A percentile compares a stretch with the other conserved stretches of the same genome.
Conservation (phyloP, 2,113 vertebrate genomes). For the Oceanites oceanicus region DNA sequence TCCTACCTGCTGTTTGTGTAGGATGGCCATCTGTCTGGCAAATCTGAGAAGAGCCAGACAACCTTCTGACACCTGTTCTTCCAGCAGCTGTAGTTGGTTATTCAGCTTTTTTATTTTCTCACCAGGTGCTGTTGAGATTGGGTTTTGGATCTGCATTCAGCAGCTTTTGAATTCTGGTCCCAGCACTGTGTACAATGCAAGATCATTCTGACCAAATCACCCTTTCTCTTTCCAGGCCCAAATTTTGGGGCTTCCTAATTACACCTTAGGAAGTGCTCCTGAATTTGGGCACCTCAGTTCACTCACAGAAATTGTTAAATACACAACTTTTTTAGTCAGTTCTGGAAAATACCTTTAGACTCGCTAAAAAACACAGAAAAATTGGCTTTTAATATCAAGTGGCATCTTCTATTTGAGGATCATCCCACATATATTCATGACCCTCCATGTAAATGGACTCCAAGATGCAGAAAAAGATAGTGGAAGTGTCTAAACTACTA, state of each 20-base stretch:
- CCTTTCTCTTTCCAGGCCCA: neutral
- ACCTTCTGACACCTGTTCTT: conserved; percentile 6
- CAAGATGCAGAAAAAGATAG: neutral
- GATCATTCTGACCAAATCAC: neutral
- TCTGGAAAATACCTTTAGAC: neutral
- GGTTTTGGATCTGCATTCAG: neutral
- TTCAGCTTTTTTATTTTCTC: neutral
- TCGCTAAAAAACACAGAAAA: neutral
- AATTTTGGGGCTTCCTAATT: neutral
- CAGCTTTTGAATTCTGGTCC: neutral
- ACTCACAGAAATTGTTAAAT: neutral
- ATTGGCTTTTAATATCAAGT: neutral
- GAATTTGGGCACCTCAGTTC: neutral
- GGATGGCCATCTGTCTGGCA: conserved; percentile 31
- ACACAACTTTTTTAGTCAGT: neutral
- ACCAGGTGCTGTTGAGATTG: neutral
- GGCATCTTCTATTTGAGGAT: neutral
- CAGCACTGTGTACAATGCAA: neutral
- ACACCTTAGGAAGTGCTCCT: neutral
- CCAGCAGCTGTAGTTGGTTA: neutral
- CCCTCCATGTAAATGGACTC: neutral
- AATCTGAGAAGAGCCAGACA: conserved; percentile 1
- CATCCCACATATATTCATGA: neutral
- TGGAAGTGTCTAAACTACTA: neutral
- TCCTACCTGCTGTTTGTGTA: conserved; percentile 28